phyloP scores from a whole-genome alignment of 2,797 vertebrate genomes.

The Masticophis lateralis region DNA sequence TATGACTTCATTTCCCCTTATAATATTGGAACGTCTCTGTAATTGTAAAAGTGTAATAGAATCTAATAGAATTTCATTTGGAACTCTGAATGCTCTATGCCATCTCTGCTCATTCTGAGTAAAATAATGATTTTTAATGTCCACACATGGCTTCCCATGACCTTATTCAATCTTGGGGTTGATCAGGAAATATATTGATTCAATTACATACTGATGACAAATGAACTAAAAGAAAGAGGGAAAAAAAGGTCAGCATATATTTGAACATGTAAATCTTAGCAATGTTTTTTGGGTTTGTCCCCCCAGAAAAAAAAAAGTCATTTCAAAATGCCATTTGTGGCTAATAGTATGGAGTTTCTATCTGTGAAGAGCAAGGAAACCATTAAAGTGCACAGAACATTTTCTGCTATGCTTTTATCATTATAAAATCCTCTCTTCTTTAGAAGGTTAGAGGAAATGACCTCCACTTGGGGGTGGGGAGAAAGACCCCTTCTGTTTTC shows the following conservation, averaged over 20 bases:
- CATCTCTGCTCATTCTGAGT: slow-evolving; percentile 97
- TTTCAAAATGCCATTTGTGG: slow-evolving; percentile 97
- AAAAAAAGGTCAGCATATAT: slow-evolving; percentile 99
- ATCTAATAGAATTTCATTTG: slow-evolving; percentile 99
- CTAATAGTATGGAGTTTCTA: slow-evolving; percentile 80
- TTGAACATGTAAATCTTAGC: slow-evolving; percentile 99
- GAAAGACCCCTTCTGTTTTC: slow-evolving; percentile 14
- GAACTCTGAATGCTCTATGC: slow-evolving; percentile 92
- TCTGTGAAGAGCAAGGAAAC: slow-evolving; percentile 76
- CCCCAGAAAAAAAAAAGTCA: slow-evolving; percentile 81
- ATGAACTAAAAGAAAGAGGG: slow-evolving; percentile 87
- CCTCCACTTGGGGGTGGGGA: slow-evolving; percentile 35
- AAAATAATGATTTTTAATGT: slow-evolving; percentile 99
- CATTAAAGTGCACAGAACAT: slow-evolving; percentile 75
- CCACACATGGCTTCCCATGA: slow-evolving; percentile 99
- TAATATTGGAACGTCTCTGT: slow-evolving; percentile 99
- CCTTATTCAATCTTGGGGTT: slow-evolving; percentile 99
- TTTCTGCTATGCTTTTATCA: slow-evolving; percentile 67
- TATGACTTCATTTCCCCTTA: slow-evolving; percentile 99
- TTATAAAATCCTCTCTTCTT: slow-evolving; percentile 67
- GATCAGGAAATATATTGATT: slow-evolving; percentile 99
- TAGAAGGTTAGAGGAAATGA: slow-evolving; percentile 58
- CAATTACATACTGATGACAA: slow-evolving; percentile 99
- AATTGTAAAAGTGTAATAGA: slow-evolving; percentile 99
- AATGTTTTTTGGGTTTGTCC: slow-evolving; percentile 93